Evolutionary conservation across 2,797 vertebrate species (phyloP).

Genomic region (Cynopterus sphinx): DNA sequence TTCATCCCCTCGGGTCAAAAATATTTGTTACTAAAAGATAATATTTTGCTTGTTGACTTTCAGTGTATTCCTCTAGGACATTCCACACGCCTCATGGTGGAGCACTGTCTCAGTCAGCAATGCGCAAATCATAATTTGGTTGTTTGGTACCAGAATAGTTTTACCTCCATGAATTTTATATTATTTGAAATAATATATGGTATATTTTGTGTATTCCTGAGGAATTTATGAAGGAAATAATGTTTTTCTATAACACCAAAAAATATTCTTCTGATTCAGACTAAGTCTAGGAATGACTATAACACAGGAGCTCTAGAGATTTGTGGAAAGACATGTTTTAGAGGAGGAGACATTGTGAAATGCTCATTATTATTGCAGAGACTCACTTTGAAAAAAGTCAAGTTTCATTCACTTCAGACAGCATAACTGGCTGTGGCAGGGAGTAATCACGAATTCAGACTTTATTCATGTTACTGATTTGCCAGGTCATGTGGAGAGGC

Average conservation of each 20-base stretch:
- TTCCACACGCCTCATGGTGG: rapidly evolving
- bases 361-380: background rate
- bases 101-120: background rate
- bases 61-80: rapidly evolving
- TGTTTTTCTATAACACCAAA: background rate
- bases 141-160: background rate
- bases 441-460: rapidly evolving
- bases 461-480: rapidly evolving
- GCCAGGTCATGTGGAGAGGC: background rate
- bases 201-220: background rate
- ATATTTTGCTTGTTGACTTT: background rate
- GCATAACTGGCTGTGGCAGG: rapidly evolving
- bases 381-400: background rate
- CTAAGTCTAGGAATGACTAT: background rate
- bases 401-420: background rate
- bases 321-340: background rate
- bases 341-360: no score
- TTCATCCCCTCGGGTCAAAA: background rate
- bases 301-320: background rate
- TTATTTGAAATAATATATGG: background rate
- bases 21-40: background rate
- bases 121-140: rapidly evolving
- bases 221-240: background rate
- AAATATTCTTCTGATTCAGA: background rate
- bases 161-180: background rate